Percentiles rank a stretch among this genome's conserved stretches.
Conservation (phyloP, 2,797 vertebrate genomes). For the Salarias fasciatus region DNA sequence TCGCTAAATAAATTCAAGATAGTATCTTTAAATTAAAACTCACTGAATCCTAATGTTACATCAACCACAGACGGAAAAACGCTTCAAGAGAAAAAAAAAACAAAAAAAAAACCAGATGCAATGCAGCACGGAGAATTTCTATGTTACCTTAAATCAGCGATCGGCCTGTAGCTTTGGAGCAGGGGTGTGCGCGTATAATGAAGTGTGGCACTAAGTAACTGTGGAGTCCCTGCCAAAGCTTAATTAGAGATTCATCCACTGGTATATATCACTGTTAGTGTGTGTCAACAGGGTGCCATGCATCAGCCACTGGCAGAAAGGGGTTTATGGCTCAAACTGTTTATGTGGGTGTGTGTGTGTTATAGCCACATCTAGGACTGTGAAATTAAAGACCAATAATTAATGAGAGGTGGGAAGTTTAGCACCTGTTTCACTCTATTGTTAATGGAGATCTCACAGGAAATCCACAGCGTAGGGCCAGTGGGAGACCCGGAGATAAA, state of each 20-base stretch:
- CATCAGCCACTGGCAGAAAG: conserved; percentile 84
- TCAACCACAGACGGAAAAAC: conserved; percentile 42
- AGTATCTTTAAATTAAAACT: conserved; percentile 42
- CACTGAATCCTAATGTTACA: conserved; percentile 31
- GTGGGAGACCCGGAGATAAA: conserved; percentile 53
- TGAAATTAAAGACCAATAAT: conserved; percentile 82
- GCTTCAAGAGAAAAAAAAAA: conserved; percentile 48
- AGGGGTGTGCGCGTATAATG: conserved; percentile 85
- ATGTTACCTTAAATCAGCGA: conserved; percentile 83
- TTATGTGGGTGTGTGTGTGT: conserved; percentile 29
- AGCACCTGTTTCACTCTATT: conserved; percentile 78
- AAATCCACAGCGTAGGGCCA: conserved; percentile 43
- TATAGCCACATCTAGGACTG: conserved; percentile 46
- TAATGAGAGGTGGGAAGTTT: conserved; percentile 79
- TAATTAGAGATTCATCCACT: conserved; percentile 95
- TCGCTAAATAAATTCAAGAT: conserved; percentile 28
- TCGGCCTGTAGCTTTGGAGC: conserved; percentile 74
- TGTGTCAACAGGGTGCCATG: conserved; percentile 89
- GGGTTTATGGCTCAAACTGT: conserved; percentile 87
- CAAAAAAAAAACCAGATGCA: conserved; percentile 58
- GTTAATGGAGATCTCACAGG: conserved; percentile 65
- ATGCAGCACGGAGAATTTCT: conserved; percentile 51
- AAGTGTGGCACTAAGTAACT: conserved; percentile 87
- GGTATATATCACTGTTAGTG: conserved; percentile 93
- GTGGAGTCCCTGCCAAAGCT: conserved; percentile 88